A percentile compares a stretch with the other conserved stretches of the same genome.
These are phyloP conservation scores for Ailuropoda melanoleuca DNA, from an alignment of 2,113 vertebrate species.

Conservation along the genomic window DNA sequence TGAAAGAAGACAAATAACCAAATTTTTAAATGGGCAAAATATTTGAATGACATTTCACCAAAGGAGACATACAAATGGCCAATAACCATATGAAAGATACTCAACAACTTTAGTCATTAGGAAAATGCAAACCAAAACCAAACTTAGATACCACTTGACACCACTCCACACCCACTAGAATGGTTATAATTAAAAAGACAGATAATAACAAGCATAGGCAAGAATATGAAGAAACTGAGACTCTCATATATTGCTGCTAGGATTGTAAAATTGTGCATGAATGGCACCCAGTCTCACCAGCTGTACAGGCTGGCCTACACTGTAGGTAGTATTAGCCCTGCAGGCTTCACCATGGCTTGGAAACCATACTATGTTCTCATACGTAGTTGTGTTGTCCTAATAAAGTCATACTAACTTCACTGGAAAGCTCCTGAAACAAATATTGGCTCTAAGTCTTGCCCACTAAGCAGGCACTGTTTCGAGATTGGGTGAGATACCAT, in stretches of 20 bases:
- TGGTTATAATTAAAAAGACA: neutral
- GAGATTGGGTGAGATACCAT: neutral
- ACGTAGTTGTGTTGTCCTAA: neutral
- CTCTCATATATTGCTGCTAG: neutral
- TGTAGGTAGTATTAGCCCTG: neutral
- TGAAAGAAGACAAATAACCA: neutral
- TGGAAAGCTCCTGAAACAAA: neutral
- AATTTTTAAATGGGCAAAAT: slow-evolving; percentile 1
- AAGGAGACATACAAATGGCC: neutral
- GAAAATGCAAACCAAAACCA: slow-evolving; percentile 28
- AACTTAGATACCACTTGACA: neutral
- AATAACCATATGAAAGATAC: neutral
- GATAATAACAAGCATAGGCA: neutral
- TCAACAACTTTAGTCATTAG: neutral
- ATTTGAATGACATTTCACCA: neutral
- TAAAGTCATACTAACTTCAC: neutral
- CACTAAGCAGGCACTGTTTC: neutral
- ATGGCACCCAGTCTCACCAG: neutral
- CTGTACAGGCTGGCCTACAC: neutral
- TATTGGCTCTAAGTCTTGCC: neutral
- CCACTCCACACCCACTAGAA: neutral
- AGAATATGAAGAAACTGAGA: neutral
- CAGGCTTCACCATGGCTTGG: neutral
- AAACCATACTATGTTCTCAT: neutral
- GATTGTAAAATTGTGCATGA: neutral